phyloP scores from a whole-genome alignment of 2,113 vertebrate species.

The Petrocephalus zakoni region DNA sequence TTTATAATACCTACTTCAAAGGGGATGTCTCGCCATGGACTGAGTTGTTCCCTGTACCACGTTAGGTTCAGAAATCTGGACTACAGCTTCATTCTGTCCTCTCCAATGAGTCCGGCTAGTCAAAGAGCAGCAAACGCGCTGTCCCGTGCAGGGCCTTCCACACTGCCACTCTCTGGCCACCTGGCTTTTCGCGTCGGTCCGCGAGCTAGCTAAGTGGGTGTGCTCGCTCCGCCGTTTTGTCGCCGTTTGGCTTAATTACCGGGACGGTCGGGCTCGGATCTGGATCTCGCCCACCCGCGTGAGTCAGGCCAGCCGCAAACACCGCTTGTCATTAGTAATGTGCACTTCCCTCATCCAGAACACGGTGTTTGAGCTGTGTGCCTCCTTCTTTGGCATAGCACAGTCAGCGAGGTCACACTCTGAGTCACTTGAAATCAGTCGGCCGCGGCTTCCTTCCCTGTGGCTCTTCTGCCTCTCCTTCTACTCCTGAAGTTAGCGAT shows the following conservation, averaged over 20 bases:
- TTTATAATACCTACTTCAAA: background rate
- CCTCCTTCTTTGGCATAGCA: background rate
- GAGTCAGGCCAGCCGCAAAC: background rate
- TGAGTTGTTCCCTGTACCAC: background rate
- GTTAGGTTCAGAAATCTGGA: background rate
- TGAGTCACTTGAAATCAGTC: background rate
- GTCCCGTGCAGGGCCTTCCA: background rate
- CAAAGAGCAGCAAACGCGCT: background rate
- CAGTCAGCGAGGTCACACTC: background rate
- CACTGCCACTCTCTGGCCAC: background rate
- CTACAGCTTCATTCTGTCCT: background rate
- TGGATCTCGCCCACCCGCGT: background rate
- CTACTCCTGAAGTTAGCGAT: background rate
- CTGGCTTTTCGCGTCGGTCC: background rate
- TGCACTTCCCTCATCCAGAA: background rate
- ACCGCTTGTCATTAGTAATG: background rate
- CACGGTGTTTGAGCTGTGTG: background rate
- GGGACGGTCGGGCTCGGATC: background rate
- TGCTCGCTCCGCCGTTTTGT: background rate
- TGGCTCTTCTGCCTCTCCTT: background rate
- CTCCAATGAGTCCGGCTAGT: background rate
- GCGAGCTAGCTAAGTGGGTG: background rate
- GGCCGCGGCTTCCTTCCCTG: background rate
- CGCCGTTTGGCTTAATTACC: background rate
- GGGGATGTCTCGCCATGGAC: background rate